Percentiles rank a stretch among this genome's conserved stretches.
Conservation (phyloP, 2,113 vertebrate genomes). For the Atrichornis clamosus region DNA sequence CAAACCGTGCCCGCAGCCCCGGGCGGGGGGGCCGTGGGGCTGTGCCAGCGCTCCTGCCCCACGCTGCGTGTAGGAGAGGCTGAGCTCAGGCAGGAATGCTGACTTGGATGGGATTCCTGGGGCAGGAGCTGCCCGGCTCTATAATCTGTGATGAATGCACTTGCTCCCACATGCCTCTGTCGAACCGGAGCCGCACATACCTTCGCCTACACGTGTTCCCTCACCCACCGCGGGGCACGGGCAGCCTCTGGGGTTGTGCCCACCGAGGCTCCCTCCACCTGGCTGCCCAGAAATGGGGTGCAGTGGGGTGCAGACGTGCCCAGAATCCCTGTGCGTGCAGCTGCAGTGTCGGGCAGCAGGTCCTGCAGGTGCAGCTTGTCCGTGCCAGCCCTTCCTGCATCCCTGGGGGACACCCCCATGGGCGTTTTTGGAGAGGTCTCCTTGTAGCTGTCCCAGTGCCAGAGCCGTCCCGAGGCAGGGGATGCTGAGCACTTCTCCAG, state of each 20-base stretch:
- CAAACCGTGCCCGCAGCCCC: neutral
- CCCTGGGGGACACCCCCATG: neutral
- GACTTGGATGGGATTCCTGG: constrained; percentile 51
- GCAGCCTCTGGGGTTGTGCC: neutral
- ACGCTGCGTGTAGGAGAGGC: neutral
- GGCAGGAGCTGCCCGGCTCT: constrained; percentile 45
- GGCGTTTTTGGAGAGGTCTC: neutral
- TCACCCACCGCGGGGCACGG: neutral
- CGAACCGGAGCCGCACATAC: neutral
- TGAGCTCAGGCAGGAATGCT: constrained; percentile 50
- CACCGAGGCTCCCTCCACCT: neutral
- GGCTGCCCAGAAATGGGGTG: neutral
- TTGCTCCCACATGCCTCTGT: constrained; percentile 56
- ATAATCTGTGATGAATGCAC: constrained; percentile 36
- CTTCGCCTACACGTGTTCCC: neutral
- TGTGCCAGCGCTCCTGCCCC: constrained; percentile 1
- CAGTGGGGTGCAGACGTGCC: neutral
- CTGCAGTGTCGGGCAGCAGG: fast-evolving
- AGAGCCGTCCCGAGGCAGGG: neutral
- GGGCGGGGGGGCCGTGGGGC: neutral
- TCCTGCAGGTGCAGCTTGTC: neutral
- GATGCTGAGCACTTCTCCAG: neutral
- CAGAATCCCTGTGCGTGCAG: neutral
- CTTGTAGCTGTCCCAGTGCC: neutral
- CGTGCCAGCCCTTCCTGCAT: neutral